Percentiles rank a stretch among this genome's conserved stretches.
Conservation (phyloP, 1,140 invertebrate species). For the Megathymus violae region DNA sequence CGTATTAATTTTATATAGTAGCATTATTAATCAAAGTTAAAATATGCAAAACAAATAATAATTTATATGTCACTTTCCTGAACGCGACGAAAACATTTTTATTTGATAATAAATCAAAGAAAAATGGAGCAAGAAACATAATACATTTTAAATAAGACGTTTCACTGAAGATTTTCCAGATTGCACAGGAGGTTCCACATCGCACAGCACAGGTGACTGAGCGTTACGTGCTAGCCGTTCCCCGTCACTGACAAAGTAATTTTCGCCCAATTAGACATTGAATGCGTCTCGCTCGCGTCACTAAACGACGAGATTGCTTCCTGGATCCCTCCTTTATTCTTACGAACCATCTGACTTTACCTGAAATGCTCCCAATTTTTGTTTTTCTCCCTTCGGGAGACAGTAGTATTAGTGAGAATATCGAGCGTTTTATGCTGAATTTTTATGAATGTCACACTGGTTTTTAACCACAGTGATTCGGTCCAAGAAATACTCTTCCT, state of each 20-base stretch:
- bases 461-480: too few species aligned
- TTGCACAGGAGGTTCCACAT: conserved; percentile 12
- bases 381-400: conserved; percentile 5
- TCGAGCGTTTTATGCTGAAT: background rate
- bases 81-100: background rate
- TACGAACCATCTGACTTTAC: conserved; percentile 42
- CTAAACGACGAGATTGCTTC: conserved; percentile 64
- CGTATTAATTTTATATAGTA: background rate
- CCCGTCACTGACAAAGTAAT: conserved; percentile 58
- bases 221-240: conserved; percentile 30
- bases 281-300: conserved; percentile 62
- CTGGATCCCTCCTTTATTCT: conserved; percentile 53
- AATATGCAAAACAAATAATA: background rate
- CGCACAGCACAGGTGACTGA: conserved; percentile 24
- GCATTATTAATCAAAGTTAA: background rate
- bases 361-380: conserved; percentile 22
- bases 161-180: conserved; percentile 5
- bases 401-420: conserved; percentile 6
- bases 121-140: background rate
- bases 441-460: conserved; percentile 1
- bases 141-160: background rate
- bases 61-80: background rate
- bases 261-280: conserved; percentile 71
- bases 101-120: background rate
- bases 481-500: too few species aligned